Base-by-base conservation (phyloP, 1,140 invertebrate species). In the Hydropsyche tenuis region DNA sequence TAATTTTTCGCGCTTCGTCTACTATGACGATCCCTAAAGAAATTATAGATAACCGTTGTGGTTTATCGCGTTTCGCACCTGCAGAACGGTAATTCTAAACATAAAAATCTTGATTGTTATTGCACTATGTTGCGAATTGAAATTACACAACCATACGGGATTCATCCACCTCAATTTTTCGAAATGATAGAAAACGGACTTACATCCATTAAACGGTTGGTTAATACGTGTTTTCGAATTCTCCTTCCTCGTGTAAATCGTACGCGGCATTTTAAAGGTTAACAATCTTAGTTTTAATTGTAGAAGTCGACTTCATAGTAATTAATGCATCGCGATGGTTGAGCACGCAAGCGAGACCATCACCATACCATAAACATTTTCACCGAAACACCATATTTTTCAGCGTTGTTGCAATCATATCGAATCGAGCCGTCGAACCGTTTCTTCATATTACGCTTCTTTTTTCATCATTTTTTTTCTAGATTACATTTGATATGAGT, bases 211-310 rank as follows among this genome's bases (percentile, higher is more conserved):
- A 3, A 37, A 37, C 46, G 14, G 46, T 51, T 53, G 68, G 16
- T 18, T 14, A 25, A 53, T 56, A 4, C 22, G 12, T 53, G 46
- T 25, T 43, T 42, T 70, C 71, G 68, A 75, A 75, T 74, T 70
- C 70, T 70, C 70, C 73, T 63, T 64, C 20, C 11, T 20, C 6
- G 9, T 6, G 18, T n/a, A n/a, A n/a, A n/a, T n/a, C n/a, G n/a
- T n/a, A n/a, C n/a, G 20, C 14, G 7, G 63, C 27, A 46, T 22
- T 68, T 12, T 70, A 70, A 70, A 70, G 68, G 68, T 70, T 70
- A 70, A 56, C 68, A 70, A 70, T 70, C 46, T 46, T 70, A 9
- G 51, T 70, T 70, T 37, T 37, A 70, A 70, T 70, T 70, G 30
- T 43, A 56, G 18, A 16, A 56, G 68, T 60, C 25, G 48, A 16